Conservation (phyloP, 2,113 vertebrate species). For the Dipodomys stephensi region DNA sequence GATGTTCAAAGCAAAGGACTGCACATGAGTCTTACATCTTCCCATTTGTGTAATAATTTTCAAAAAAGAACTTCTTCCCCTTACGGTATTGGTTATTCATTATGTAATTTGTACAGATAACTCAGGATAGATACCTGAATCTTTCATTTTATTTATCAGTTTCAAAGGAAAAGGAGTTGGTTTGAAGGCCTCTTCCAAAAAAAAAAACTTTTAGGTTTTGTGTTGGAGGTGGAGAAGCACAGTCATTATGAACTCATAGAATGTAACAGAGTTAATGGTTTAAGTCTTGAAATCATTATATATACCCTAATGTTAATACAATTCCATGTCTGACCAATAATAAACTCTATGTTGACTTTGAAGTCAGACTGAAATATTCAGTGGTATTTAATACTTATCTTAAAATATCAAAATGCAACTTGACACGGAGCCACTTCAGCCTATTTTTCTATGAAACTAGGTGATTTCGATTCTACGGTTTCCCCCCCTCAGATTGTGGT, state of each 20-base stretch:
- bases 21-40: neutral
- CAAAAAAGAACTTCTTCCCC: neutral
- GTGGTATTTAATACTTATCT: neutral
- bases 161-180: neutral
- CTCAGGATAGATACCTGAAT: neutral
- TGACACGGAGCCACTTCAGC: neutral
- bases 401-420: neutral
- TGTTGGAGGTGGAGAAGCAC: fast-evolving
- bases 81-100: neutral
- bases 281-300: neutral
- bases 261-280: neutral
- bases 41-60: neutral
- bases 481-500: neutral
- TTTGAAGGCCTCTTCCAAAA: neutral
- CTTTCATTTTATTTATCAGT: neutral
- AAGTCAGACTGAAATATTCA: neutral
- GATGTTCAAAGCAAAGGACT: neutral
- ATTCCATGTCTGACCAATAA: neutral
- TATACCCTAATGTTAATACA: neutral
- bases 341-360: neutral
- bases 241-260: neutral
- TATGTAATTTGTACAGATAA: neutral
- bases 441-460: neutral
- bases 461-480: too few species aligned
- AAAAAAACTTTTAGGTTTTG: neutral